Conservation (phyloP, 1,140 invertebrate genomes). For the Zaprionus davidi region DNA sequence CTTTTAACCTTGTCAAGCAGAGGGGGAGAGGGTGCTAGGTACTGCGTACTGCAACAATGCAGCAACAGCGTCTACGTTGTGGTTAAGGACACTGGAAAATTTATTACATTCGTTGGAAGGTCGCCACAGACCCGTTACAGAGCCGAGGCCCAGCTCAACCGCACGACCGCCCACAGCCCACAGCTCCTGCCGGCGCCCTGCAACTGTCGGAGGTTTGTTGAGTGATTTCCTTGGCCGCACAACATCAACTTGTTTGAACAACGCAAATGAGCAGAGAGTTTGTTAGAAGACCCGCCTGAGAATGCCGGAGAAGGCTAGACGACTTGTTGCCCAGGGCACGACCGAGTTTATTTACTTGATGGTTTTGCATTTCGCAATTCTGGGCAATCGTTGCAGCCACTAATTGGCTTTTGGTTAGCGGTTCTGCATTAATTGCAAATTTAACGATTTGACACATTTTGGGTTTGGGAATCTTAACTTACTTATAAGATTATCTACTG, state of each 20-base stretch:
- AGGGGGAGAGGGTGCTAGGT: background rate
- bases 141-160: no score
- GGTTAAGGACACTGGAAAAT: constrained; percentile 55
- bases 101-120: constrained; percentile 57
- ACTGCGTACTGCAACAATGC: constrained; percentile 45
- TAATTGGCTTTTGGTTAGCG: constrained; percentile 34
- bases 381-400: constrained; percentile 20
- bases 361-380: constrained; percentile 26
- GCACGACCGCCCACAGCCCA: background rate
- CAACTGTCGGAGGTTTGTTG: constrained; percentile 51
- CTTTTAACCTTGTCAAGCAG: constrained; percentile 47
- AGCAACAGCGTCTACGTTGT: constrained; percentile 39
- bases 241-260: constrained; percentile 51
- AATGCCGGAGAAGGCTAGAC: background rate
- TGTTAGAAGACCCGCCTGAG: constrained; percentile 11
- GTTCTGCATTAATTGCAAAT: constrained; percentile 17
- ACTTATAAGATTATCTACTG: background rate
- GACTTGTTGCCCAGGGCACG: constrained; percentile 22
- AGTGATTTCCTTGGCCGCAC: constrained; percentile 66
- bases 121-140: background rate
- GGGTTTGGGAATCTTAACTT: background rate
- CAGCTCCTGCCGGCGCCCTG: constrained; percentile 2
- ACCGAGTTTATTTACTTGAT: constrained; percentile 26
- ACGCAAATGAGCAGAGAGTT: constrained; percentile 48
- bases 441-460: constrained; percentile 7